Base-by-base conservation (phyloP, 2,113 vertebrate genomes). In the Acinonyx jubatus region DNA sequence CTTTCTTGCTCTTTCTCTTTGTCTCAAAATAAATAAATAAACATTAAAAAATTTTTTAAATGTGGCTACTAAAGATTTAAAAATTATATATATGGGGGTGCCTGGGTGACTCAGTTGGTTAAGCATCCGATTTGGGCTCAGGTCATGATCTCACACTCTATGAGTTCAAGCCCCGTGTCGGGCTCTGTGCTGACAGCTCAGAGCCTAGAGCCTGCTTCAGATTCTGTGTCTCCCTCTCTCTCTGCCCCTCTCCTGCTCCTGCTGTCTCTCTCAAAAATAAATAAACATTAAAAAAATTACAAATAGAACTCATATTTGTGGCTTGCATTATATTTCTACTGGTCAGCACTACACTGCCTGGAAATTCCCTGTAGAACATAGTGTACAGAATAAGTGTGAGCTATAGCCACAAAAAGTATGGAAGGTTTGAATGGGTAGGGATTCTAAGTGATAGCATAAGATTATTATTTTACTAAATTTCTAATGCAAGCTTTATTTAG, bases 401-500 rank as follows among this genome's bases (percentile, higher is more conserved):
- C 65, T 82, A 27, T 13, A 79, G 27, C 21, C 27, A 27, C 11
- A 91, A 73, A 10, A 38, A 79, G 15, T 78, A 38, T 76, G 52
- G 55, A 38, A 71, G 21, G 38, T 86, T 85, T 91, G 48, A 45
- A 45, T 81, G 68, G 55, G 19, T 65, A 90, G 16, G 14, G 15
- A 69, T 88, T 83, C 48, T 48, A 93, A 50, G 21, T 96, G 65
- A 91, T 55, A 73, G 23, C 63, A 73, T 38, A 88, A 69, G 9
- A n/a, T 91, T 89, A 73, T 81, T 95, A 45, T 76, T 80, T 83
- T 84, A 66, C 41, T 92, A 55, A 45, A 89, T 78, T 92, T 79
- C 71, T 91, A 63, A 92, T 81, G 12, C 38, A 69, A 63, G 29
- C 29, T 87, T 93, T 83, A 36, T 68, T 68, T 83, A 87, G 19